Percentiles rank a stretch among this genome's conserved stretches.
Conservation (phyloP, 2,888 invertebrate species). For the Dugesia japonica region DNA sequence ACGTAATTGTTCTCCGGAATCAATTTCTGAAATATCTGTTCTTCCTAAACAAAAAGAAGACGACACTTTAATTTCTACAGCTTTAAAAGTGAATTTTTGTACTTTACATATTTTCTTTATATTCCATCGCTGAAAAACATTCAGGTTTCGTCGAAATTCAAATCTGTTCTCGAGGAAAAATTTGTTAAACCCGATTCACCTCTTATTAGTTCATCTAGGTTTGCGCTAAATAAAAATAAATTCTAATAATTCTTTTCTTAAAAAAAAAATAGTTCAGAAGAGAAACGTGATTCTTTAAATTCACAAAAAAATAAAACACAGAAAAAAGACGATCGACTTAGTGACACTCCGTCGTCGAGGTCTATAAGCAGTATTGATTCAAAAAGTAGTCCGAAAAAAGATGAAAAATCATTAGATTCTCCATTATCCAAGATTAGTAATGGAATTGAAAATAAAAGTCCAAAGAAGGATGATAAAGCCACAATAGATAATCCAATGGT, state of each 20-base stretch:
- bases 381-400: neutral
- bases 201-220: neutral
- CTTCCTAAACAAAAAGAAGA: neutral
- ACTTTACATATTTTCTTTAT: too few relatives aligned
- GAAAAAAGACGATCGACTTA: neutral
- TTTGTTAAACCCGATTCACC: neutral
- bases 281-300: neutral
- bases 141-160: neutral
- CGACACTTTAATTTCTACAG: neutral
- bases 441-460: neutral
- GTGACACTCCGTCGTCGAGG: neutral
- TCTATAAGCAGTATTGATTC: neutral
- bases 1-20: neutral
- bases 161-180: neutral
- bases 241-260: too few relatives aligned
- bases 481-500: neutral
- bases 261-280: neutral
- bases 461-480: neutral
- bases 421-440: neutral
- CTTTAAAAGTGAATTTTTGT: neutral
- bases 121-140: too few relatives aligned
- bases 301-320: neutral
- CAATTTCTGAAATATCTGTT: neutral
- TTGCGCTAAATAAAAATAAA: neutral
- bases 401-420: neutral